phyloP scores from a whole-genome alignment of 1,140 invertebrate genomes.

The Brachionus paranguensis region DNA sequence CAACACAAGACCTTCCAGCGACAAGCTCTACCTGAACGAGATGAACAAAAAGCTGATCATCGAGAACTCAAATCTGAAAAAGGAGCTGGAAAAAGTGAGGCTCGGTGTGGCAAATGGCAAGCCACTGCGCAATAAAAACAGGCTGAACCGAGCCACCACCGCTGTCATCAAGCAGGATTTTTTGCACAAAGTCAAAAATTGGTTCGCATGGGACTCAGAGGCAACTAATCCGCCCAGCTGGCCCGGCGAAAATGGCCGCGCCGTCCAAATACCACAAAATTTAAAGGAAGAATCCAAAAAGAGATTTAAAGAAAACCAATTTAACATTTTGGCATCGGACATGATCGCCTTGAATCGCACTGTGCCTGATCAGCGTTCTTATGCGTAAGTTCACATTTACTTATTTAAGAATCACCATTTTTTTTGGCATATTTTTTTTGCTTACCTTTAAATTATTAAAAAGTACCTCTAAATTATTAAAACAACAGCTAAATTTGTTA shows the following conservation, averaged over 20 bases:
- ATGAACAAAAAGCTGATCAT: slow-evolving; percentile 3
- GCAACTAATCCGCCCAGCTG: slow-evolving; percentile 38
- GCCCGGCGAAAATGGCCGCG: slow-evolving; percentile 29
- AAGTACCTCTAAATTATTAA: too few relatives aligned
- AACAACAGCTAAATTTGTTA: too few relatives aligned
- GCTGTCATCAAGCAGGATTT: neutral
- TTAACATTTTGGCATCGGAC: slow-evolving; percentile 94
- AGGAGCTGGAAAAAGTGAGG: neutral
- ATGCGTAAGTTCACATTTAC: slow-evolving; percentile 68
- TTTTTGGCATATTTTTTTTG: too few relatives aligned
- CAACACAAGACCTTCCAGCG: neutral
- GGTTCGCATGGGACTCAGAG: neutral
- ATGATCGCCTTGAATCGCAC: slow-evolving; percentile 93
- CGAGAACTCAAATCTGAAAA: neutral
- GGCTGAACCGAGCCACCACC: neutral
- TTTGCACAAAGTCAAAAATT: slow-evolving; percentile 13
- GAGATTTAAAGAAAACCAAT: slow-evolving; percentile 68
- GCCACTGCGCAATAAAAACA: neutral
- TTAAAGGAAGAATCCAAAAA: slow-evolving; percentile 22
- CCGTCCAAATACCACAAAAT: slow-evolving; percentile 7
- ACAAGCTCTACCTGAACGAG: neutral
- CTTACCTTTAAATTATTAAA: too few relatives aligned
- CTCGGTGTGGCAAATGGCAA: neutral
- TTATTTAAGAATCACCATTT: too few relatives aligned
- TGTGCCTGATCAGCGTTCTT: slow-evolving; percentile 83